A percentile compares a stretch with the other conserved stretches of the same genome.
Conservation (phyloP, 2,113 vertebrate species). For the Lasiurus cinereus region DNA sequence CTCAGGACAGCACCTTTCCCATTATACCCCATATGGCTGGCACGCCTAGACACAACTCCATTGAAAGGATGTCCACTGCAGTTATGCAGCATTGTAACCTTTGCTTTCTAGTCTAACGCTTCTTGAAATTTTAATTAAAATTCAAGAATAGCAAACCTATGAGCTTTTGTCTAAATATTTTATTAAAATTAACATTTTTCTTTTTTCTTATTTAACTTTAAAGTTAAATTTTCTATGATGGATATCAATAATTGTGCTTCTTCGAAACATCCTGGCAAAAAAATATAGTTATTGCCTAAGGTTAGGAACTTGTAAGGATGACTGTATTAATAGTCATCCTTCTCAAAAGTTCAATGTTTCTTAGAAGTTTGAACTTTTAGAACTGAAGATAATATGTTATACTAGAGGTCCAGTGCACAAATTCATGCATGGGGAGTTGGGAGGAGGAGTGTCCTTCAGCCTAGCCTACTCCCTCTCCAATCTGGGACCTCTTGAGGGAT, state of each 20-base stretch:
- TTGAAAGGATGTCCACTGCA: not conserved
- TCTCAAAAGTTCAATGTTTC: constrained; percentile 23
- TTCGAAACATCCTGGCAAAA: constrained; percentile 32
- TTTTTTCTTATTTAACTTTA: not conserved
- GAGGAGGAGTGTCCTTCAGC: no score
- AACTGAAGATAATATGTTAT: not conserved
- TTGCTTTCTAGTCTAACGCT: not conserved
- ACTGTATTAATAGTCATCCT: not conserved
- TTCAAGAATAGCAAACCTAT: not conserved
- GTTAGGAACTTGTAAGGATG: not conserved
- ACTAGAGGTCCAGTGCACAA: no score
- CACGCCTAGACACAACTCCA: not conserved
- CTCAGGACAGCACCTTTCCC: not conserved
- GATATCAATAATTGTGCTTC: not conserved
- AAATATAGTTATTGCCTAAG: constrained; percentile 18
- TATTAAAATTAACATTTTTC: constrained; percentile 36
- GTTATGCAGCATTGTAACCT: not conserved
- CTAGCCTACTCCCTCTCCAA: no score
- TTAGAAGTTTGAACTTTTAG: constrained; percentile 3
- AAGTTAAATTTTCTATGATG: constrained; percentile 10
- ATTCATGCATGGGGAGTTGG: no score
- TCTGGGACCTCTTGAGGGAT: no score
- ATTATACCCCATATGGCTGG: not conserved
- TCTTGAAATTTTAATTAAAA: constrained; percentile 49
- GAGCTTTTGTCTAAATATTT: constrained; percentile 14